A percentile compares a stretch with the other conserved stretches of the same genome.
Conservation (phyloP, 2,113 vertebrate genomes). For the Pogonocichla stellata region DNA sequence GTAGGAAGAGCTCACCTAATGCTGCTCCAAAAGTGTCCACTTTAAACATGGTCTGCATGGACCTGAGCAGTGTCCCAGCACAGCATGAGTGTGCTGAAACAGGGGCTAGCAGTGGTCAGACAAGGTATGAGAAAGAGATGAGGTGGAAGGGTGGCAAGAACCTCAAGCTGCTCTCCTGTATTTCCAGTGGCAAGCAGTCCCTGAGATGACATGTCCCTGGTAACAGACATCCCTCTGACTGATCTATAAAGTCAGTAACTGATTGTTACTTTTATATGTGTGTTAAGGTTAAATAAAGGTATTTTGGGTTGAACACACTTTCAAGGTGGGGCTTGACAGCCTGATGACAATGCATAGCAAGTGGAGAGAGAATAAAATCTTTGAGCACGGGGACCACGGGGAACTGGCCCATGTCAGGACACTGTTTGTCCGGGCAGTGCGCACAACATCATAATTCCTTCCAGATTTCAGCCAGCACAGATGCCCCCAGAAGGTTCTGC, state of each 20-base stretch:
- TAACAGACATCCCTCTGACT: background rate
- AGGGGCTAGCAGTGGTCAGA: background rate
- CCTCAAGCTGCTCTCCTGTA: accelerated
- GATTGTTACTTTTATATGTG: background rate
- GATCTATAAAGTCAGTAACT: background rate
- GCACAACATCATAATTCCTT: background rate
- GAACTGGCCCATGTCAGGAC: background rate
- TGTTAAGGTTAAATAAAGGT: background rate
- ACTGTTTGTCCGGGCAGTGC: background rate
- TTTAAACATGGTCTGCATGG: background rate
- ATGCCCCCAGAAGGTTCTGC: background rate
- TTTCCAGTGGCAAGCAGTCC: background rate
- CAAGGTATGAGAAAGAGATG: background rate
- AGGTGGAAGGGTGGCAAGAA: background rate
- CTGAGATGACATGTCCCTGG: background rate
- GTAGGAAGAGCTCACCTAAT: background rate
- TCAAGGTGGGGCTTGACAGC: background rate
- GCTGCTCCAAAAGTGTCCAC: background rate
- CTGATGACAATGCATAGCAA: background rate
- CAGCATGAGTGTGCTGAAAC: accelerated
- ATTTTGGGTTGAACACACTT: background rate
- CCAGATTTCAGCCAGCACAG: background rate
- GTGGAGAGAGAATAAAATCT: background rate
- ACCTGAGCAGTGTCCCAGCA: background rate
- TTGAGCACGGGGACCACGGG: background rate